Percentiles rank a stretch among this genome's conserved stretches.
phyloP scores from a whole-genome alignment of 53 echinoderm and acorn worm genomes.

The Arbacia lixula region DNA sequence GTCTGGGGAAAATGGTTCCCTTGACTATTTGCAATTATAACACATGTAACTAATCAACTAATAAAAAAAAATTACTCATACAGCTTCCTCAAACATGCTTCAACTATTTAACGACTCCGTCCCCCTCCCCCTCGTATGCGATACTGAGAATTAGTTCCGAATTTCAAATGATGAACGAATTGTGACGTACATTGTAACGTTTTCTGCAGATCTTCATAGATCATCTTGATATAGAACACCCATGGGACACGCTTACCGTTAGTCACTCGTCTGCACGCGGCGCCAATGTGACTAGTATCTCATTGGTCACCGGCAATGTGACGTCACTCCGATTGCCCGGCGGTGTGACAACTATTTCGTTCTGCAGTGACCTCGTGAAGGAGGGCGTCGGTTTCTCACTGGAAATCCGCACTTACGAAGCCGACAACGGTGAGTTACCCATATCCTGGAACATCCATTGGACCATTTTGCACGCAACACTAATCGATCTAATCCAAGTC shows the following conservation, averaged over 20 bases:
- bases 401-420: not conserved
- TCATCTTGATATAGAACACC: not conserved
- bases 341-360: not conserved
- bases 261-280: not conserved
- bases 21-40: no score
- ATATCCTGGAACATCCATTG: not conserved
- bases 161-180: no score
- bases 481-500: no score
- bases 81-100: no score
- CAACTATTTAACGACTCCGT: no score
- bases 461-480: no score
- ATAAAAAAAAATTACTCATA: no score
- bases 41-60: no score
- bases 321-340: not conserved
- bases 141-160: no score
- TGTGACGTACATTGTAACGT: no score
- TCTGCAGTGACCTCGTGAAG: constrained; percentile 10
- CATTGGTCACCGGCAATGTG: not conserved
- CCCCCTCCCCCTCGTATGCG: no score
- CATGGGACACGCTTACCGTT: constrained; percentile 8
- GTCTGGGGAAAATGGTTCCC: no score
- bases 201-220: constrained; percentile 12
- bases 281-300: not conserved
- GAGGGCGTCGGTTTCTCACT: constrained; percentile 1
- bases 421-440: not conserved